phyloP scores from a whole-genome alignment of 2,797 vertebrate genomes.

The Rhinella marina region DNA sequence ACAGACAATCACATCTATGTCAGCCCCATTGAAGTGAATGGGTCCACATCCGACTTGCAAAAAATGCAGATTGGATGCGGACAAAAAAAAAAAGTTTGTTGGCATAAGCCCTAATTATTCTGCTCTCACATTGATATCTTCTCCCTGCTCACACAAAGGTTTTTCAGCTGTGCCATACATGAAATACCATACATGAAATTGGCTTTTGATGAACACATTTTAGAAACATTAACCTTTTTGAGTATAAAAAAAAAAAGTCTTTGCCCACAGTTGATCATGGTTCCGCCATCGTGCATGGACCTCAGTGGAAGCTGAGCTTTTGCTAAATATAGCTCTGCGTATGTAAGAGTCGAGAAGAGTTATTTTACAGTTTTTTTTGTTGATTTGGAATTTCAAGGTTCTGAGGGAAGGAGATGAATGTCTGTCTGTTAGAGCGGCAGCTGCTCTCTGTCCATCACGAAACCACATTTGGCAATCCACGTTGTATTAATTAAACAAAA shows the following conservation, averaged over 20 bases:
- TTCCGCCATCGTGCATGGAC: not conserved
- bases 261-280: no score
- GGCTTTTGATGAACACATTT: not conserved
- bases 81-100: no score
- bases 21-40: no score
- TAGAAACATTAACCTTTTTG: not conserved
- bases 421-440: constrained; percentile 75
- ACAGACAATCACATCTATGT: no score
- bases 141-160: no score
- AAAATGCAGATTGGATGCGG: no score
- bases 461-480: constrained; percentile 68
- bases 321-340: constrained; percentile 75
- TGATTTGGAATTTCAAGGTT: constrained; percentile 72
- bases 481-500: constrained; percentile 72
- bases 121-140: no score
- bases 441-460: constrained; percentile 77
- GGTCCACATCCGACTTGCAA: no score
- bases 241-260: not conserved
- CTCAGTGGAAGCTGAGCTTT: not conserved
- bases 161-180: not conserved
- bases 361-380: constrained; percentile 71
- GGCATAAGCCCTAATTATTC: no score
- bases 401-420: constrained; percentile 69
- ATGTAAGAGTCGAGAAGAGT: constrained; percentile 68
- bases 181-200: not conserved